Evolutionary conservation across 2,113 vertebrate genomes (phyloP), one percentile per base, ranked within the genome.

Genomic region (Cranoglanis bouderius): DNA sequence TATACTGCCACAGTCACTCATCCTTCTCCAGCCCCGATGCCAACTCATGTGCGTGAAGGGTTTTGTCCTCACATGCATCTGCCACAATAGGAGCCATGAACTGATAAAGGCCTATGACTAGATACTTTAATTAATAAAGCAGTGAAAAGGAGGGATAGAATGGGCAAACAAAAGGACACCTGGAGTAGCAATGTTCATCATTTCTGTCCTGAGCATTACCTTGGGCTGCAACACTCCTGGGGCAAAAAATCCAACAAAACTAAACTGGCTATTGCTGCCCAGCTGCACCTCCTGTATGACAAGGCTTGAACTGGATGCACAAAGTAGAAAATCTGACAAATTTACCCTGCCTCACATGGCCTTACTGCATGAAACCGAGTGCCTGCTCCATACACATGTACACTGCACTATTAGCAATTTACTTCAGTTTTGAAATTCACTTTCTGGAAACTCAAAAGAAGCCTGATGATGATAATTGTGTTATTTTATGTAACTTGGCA

Each of bases 51-150:
- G 19, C 35, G 7, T 24, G 16, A 67, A 72, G 29, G 32, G 21
- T n/a, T 74, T 84, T 72, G 19, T 29, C 40, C 10, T 43, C 57
- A n/a, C 49, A 32, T 29, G 55, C 53, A 80, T 38, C n/a, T 81
- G 32, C 43, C 14, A 63, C 18, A 43, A 83, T 51, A 88, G 70
- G 35, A 88, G 87, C 63, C 85, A 74, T 84, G 81, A 89, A 81
- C 78, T 91, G 85, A 88, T 88, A 90, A 63, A 51, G 85, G 46
- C 35, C 67, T 78, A 87, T 88, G 89, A 89, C 90, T 89, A 82
- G 86, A 91, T 88, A 87, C 89, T 90, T 91, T 90, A 91, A 92
- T 92, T 89, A 92, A 90, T 88, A 88, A 65, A 88, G 59, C n/a
- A n/a, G 38, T 43, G 40, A 86, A 32, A 65, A 43, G 53, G 40